A percentile compares a stretch with the other conserved stretches of the same genome.
Evolutionary conservation across 2,113 vertebrate species (phyloP).

Genomic region (Tychaedon coryphoeus): DNA sequence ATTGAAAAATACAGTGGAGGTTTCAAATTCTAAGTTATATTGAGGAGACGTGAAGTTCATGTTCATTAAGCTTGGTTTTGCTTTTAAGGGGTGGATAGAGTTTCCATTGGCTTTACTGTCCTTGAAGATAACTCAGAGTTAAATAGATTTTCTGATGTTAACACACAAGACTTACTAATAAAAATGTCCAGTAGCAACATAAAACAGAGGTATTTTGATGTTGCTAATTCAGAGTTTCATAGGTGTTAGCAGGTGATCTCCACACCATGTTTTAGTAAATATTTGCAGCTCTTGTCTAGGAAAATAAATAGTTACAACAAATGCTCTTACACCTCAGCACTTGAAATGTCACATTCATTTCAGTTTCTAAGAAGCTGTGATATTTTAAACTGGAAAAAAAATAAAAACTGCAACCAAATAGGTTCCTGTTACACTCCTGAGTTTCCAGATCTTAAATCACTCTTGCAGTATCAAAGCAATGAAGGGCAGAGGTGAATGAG

Average conservation of each 20-base stretch:
- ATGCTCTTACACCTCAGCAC: background rate
- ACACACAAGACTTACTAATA: background rate
- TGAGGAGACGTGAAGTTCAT: background rate
- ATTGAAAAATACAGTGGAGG: background rate
- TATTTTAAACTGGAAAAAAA: background rate
- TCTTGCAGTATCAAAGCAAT: constrained; percentile 1
- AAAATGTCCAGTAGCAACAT: background rate
- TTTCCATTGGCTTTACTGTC: background rate
- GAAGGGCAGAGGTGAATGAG: constrained; percentile 53
- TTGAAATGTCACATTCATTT: background rate
- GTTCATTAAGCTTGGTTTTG: background rate
- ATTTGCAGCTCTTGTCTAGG: background rate
- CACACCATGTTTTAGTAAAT: background rate
- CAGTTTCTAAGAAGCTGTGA: background rate
- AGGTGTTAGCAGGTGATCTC: background rate
- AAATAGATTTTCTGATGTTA: background rate
- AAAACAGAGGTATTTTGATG: background rate
- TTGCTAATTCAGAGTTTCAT: background rate
- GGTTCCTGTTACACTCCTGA: background rate
- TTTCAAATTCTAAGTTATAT: background rate
- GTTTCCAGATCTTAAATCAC: constrained; percentile 37
- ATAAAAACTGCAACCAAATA: background rate
- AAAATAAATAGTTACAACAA: background rate
- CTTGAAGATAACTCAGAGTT: background rate
- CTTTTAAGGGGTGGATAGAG: background rate